Evolutionary conservation across 2,113 vertebrate species (phyloP).

Genomic region (Athene cunicularia): DNA sequence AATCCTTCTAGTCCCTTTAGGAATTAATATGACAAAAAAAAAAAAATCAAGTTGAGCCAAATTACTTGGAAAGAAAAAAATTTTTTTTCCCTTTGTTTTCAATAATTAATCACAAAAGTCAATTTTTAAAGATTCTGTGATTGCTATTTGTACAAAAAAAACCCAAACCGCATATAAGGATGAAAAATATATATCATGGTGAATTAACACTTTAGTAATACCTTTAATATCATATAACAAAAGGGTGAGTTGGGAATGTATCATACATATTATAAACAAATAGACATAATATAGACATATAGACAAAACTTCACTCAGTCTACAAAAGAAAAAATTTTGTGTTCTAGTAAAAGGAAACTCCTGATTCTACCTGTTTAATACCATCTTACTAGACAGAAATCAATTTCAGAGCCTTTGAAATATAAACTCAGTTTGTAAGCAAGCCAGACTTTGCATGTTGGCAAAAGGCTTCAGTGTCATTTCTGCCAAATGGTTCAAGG

Average conservation of each 20-base stretch:
- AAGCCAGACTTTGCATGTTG: neutral
- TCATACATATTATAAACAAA: neutral
- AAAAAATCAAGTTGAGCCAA: neutral
- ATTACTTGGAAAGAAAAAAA: neutral
- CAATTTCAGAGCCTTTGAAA: neutral
- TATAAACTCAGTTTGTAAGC: neutral
- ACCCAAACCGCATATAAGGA: neutral
- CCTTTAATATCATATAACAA: neutral
- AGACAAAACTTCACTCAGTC: neutral
- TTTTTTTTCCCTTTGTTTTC: neutral
- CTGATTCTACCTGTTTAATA: neutral
- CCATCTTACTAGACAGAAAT: neutral
- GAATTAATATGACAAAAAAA: constrained; percentile 35
- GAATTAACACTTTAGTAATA: neutral
- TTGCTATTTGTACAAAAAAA: neutral
- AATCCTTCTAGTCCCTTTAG: constrained; percentile 84
- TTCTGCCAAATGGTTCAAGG: neutral
- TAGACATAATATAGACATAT: neutral
- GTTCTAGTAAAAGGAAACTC: neutral
- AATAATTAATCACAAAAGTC: neutral
- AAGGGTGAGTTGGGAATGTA: neutral
- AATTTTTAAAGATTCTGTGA: neutral
- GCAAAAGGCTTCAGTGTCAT: neutral
- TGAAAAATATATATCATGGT: neutral
- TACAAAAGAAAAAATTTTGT: neutral